Base-by-base conservation (phyloP, 2,113 vertebrate species). In the Numenius arquata region DNA sequence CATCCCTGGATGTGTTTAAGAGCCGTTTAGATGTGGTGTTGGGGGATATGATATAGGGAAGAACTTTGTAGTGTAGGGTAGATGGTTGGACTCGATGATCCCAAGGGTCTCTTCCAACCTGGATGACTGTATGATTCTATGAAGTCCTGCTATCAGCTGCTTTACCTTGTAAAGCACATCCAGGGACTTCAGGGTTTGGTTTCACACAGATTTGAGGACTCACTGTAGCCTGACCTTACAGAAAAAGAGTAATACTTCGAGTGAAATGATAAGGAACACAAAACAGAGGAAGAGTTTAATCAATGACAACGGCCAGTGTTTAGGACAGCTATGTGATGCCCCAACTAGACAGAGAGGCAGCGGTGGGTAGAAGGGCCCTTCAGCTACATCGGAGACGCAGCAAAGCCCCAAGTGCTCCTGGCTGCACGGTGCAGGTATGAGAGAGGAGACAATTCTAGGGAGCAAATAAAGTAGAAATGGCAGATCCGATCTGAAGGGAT, bases 101-200 rank as follows among this genome's bases (percentile, higher is more conserved):
- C n/a, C n/a, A n/a, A n/a, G n/a, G n/a, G n/a, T n/a, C n/a, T n/a
- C n/a, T n/a, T n/a, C n/a, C n/a, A n/a, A n/a, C n/a, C n/a, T n/a
- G n/a, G n/a, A n/a, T n/a, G n/a, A n/a, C n/a, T n/a, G n/a, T n/a
- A n/a, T n/a, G n/a, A n/a, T n/a, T n/a, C n/a, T n/a, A n/a, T n/a
- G n/a, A n/a, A 53, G 30, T 48, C 34, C 52, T 82, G 38, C 41
- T 63, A 20, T 47, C 48, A 67, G 43, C 48, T 41, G 0, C 4
- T 2, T 34, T 29, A 59, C 48, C 38, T 53, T 21, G 47, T 8
- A 58, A 53, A 67, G 29, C 41, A 50, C 0, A 0, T 32, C 36
- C 85, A 70, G 27, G 0, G 5, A 27, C 32, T 32, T 27, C 1
- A 74, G 14, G n/a, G 61, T 3, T 0, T 2, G 36, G 68, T n/a